Base-by-base conservation (phyloP, 2,113 vertebrate genomes). In the Leucosticte australis region DNA sequence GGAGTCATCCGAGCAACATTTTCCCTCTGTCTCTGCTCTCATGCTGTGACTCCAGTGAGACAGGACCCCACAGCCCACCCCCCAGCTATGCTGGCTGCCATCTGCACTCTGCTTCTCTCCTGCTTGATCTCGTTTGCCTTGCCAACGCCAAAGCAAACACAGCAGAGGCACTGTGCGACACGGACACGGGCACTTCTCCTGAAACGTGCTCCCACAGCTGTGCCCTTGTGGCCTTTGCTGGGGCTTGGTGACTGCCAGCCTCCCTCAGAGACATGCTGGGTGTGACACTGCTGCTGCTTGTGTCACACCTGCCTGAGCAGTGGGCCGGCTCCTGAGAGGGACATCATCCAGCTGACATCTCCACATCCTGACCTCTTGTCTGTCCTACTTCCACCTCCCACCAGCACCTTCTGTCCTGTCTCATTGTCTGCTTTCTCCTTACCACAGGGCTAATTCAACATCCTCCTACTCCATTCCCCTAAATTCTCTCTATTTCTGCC, bases 221-320 rank as follows among this genome's bases (percentile, higher is more conserved):
- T 30, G 71, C 19, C 21, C 60, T 33, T 2, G 1, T 4, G 3
- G 26, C 37, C 27, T 64, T 60, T 52, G 24, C 59, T 42, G 22
- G 30, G 75, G 5, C 15, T 50, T 75, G 56, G 57, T 76, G 59
- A 5, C 63, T 0, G 2, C 60, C 92, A 78, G 62, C 37, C 68
- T 53, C 30, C 30, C 65, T 50, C 83, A 16, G 67, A 35, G 71
- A 55, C 0, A 0, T 2, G 6, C 56, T 4, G 24, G 59, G 9
- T 6, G 2, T 30, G 65, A 60, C 0, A 0, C 28, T 28, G 64
- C 74, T 52, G 60, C 50, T 0, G 0, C 28, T 42, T 0, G 1
- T 42, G 56, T 68, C 60, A 52, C 4, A 0, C 22, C 68, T 73
- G 79, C 46, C 50, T 1, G 1, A 52, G 50, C 41, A 28, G 27